Evolutionary conservation across 2,888 invertebrate genomes (phyloP), one percentile per base, ranked within the genome.

Genomic region (Magallana nippona): DNA sequence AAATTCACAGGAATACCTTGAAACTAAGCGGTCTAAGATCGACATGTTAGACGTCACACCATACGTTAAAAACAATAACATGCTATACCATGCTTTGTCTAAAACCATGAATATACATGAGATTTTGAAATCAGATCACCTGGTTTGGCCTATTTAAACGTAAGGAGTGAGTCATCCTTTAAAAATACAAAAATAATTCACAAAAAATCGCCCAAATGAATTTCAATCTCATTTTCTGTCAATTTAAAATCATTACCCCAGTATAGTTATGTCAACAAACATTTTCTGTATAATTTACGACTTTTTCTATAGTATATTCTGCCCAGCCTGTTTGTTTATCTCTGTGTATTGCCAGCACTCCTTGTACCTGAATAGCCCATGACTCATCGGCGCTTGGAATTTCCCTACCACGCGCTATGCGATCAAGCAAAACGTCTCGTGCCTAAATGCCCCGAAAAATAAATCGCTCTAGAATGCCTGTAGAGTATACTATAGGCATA

Each of bases 271-370:
- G 44, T 8, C 44, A 44, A 44, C 44, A 44, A 44, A 17, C 2
- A 60, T 60, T 17, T n/a, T 15, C n/a, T 60, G 10, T n/a, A 60
- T 15, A n/a, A n/a, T 60, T 17, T 3, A n/a, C n/a, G 60, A 1
- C n/a, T 11, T 63, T 27, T 8, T 13, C 3, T 1, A 10, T n/a
- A 63, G 10, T 13, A 27, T 27, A 11, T 11, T 63, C 13, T 22
- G 63, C 63, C 63, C 63, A 63, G 10, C 27, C 22, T 13, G 10
- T 22, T 63, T 63, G 27, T 19, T 19, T 60, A 60, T 60, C 60
- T 63, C 27, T 63, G 63, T 63, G 63, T 63, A 63, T 63, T 63
- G 63, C 63, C 63, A 63, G 32, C 63, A 63, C 63, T 27, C 63
- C 22, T 27, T 27, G 11, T 13, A 63, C 63, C 63, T 63, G 22